phyloP scores from a whole-genome alignment of 1,140 invertebrate genomes.

The Aphidius gifuensis region DNA sequence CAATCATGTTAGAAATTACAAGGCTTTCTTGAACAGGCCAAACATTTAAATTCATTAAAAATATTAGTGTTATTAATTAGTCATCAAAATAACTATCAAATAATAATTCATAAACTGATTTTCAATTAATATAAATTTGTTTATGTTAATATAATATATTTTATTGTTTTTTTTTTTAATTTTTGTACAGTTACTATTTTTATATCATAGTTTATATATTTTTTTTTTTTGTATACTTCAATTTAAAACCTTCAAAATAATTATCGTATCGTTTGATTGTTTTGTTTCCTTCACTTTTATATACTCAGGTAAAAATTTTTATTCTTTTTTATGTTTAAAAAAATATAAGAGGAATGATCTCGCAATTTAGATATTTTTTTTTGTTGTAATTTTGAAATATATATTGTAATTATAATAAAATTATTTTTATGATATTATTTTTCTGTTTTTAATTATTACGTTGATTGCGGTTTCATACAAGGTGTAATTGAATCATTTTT shows the following conservation, averaged over 20 bases:
- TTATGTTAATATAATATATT: constrained; percentile 18
- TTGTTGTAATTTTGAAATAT: too few species aligned
- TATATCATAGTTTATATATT: too few species aligned
- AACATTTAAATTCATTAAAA: background rate
- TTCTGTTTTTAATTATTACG: constrained; percentile 19
- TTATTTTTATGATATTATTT: constrained; percentile 7
- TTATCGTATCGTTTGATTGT: too few species aligned
- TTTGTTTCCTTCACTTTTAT: too few species aligned
- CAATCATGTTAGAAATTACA: constrained; percentile 49
- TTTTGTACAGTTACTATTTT: too few species aligned
- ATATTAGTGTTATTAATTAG: background rate
- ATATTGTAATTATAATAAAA: too few species aligned
- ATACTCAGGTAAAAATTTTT: too few species aligned
- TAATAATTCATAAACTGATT: constrained; percentile 5
- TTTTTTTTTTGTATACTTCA: too few species aligned
- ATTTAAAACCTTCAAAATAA: too few species aligned
- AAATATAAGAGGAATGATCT: too few species aligned
- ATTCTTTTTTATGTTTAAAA: too few species aligned
- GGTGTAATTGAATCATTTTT: constrained; percentile 45
- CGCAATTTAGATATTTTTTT: too few species aligned
- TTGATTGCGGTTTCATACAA: constrained; percentile 38
- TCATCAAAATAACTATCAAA: background rate
- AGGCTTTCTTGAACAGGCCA: constrained; percentile 53
- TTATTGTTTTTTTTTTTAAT: background rate
- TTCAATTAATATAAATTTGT: constrained; percentile 18